Conservation (phyloP, 2,888 invertebrate species). For the Schizaphis graminum region DNA sequence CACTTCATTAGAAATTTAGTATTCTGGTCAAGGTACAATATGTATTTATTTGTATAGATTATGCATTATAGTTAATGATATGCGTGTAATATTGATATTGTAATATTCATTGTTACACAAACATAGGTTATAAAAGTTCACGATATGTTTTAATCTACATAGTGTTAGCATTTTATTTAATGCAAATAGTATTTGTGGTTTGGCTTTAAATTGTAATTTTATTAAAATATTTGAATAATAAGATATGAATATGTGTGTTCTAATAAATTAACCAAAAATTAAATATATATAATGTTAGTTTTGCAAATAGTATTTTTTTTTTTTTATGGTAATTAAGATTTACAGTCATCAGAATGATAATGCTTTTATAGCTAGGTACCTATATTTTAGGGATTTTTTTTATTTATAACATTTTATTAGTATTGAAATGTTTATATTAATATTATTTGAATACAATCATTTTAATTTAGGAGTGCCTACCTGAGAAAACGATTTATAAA, state of each 20-base stretch:
- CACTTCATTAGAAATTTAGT: not conserved
- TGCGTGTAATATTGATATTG: not conserved
- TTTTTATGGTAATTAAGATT: not conserved
- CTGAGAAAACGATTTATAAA: no score
- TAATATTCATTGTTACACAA: constrained; percentile 20
- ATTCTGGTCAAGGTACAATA: constrained; percentile 3
- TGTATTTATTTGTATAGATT: not conserved
- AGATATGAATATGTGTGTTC: not conserved
- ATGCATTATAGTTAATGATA: constrained; percentile 10
- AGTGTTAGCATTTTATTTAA: constrained; percentile 14
- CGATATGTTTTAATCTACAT: constrained; percentile 53
- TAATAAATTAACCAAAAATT: not conserved
- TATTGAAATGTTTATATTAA: not conserved
- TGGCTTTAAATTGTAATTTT: not conserved
- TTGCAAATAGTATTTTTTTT: not conserved
- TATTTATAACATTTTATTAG: not conserved
- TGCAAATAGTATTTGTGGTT: not conserved
- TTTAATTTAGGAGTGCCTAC: not conserved
- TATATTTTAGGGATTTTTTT: not conserved
- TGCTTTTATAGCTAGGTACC: not conserved
- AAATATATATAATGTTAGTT: not conserved
- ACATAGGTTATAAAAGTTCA: constrained; percentile 57
- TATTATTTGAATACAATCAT: not conserved
- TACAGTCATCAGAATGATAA: not conserved
- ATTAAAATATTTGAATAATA: not conserved